Base-by-base conservation (phyloP, 2,797 vertebrate species). In the Myoxocephalus aenaeus region DNA sequence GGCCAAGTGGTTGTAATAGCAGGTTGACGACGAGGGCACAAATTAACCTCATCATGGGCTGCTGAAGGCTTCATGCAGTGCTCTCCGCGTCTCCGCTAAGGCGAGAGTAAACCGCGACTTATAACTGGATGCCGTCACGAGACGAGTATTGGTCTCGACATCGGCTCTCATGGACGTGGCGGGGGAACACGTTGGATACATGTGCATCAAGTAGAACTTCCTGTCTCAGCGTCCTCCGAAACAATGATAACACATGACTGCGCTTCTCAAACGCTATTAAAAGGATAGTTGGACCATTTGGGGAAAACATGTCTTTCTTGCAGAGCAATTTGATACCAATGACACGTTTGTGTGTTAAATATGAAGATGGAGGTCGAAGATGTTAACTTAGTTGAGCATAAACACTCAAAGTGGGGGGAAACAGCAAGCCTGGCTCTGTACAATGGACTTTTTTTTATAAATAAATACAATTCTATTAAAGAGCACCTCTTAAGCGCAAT, bases 131-230 rank as follows among this genome's bases (percentile, higher is more conserved):
- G 56, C 27, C 2, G 17, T 57, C 14, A 67, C 13, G 10, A 59
- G 68, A 71, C 72, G 79, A 68, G 69, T 63, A 83, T 81, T 42
- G 72, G 79, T 82, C 17, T 64, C 2, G 5, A n/a, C 54, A 25
- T 75, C 25, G n/a, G 17, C 42, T n/a, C 13, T 22, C 15, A 54
- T 70, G n/a, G 51, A 54, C 29, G 65, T 42, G 57, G 67, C 50
- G 54, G 29, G 50, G 50, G 51, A 63, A 57, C 14, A 25, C 29
- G 3, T 32, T 32, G n/a, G 18, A 57, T 18, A 42, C 34, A 27
- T 5, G 40, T 5, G 38, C 38, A 12, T 11, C 40, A 4, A 32
- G 32, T 32, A 5, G 53, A 76, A 73, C 4, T 18, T 40, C n/a
- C 32, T 18, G 15, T 38, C 27, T 42, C 18, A 8, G 5, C 13